These are phyloP conservation scores for Salvelinus namaycush DNA, from an alignment of 2,113 vertebrate species.

Conservation along the genomic window DNA sequence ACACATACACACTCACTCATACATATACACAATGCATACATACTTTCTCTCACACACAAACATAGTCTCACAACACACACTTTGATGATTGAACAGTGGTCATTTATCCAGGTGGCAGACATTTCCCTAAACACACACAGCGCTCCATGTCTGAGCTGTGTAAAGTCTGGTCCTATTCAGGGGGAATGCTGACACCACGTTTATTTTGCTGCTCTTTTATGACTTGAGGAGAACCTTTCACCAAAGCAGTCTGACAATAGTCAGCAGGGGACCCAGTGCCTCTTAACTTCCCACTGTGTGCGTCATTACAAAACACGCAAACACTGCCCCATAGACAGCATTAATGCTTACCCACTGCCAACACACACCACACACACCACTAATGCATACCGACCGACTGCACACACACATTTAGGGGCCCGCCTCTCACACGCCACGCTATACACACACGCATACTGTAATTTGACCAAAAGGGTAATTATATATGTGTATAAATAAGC, in stretches of 20 bases:
- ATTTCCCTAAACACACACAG: slow-evolving; percentile 40
- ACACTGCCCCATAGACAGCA: slow-evolving; percentile 11
- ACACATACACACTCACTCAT: slow-evolving; percentile 1
- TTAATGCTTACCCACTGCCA: background rate
- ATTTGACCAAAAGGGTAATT: slow-evolving; percentile 53
- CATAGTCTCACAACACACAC: slow-evolving; percentile 3
- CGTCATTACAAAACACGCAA: background rate
- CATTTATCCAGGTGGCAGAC: slow-evolving; percentile 58
- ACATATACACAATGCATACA: slow-evolving; percentile 1
- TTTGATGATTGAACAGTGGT: slow-evolving; percentile 17
- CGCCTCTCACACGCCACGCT: slow-evolving; percentile 2
- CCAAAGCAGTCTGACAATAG: slow-evolving; percentile 50
- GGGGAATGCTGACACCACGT: slow-evolving; percentile 49
- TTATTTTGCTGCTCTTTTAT: slow-evolving; percentile 61
- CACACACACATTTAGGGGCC: background rate
- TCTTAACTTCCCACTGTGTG: slow-evolving; percentile 19
- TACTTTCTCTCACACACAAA: background rate
- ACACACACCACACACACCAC: slow-evolving; percentile 9
- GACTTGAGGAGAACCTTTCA: slow-evolving; percentile 48
- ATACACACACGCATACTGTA: slow-evolving; percentile 18
- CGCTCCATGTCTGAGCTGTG: slow-evolving; percentile 27
- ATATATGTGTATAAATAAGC: slow-evolving; percentile 58
- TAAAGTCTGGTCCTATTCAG: slow-evolving; percentile 58
- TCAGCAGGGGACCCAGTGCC: slow-evolving; percentile 48
- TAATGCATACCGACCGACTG: background rate